Percentiles rank a stretch among this genome's conserved stretches.
Evolutionary conservation across 1,140 invertebrate genomes (phyloP).

Genomic region (Lutraria rhynchaena): DNA sequence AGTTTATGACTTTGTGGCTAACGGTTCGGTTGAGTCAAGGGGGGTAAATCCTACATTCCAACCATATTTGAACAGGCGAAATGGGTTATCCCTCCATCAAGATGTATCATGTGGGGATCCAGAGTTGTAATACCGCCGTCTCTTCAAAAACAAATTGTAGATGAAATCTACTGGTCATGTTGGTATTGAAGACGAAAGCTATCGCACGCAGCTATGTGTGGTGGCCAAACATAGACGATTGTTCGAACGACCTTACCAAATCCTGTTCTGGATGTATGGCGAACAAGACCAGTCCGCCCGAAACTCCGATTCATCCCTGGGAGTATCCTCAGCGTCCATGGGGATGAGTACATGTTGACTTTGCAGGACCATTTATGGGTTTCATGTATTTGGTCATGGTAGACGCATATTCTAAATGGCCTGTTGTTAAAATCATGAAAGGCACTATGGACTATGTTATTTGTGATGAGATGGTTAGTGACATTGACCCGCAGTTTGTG

Average conservation of each 20-base stretch:
- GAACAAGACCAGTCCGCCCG: neutral
- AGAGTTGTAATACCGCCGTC: slow-evolving; percentile 80
- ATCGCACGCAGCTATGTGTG: slow-evolving; percentile 83
- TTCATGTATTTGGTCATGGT: slow-evolving; percentile 53
- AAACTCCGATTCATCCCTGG: slow-evolving; percentile 21
- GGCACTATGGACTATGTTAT: slow-evolving; percentile 28
- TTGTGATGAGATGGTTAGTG: slow-evolving; percentile 35
- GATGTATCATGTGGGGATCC: slow-evolving; percentile 59
- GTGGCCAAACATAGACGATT: slow-evolving; percentile 81
- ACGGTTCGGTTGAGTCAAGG: too few species aligned
- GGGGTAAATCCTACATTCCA: too few species aligned
- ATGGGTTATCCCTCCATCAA: slow-evolving; percentile 55
- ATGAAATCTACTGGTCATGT: slow-evolving; percentile 83
- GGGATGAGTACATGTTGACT: slow-evolving; percentile 65
- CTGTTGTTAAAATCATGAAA: slow-evolving; percentile 47
- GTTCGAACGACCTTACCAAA: slow-evolving; percentile 80
- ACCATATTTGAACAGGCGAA: slow-evolving; percentile 16
- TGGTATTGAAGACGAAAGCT: slow-evolving; percentile 84
- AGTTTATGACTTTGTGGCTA: too few species aligned
- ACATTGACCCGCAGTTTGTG: slow-evolving; percentile 57
- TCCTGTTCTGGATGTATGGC: slow-evolving; percentile 81
- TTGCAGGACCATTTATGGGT: slow-evolving; percentile 64
- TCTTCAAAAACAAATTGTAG: slow-evolving; percentile 75
- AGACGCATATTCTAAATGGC: slow-evolving; percentile 64
- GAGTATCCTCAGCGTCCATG: slow-evolving; percentile 44